phyloP scores from a whole-genome alignment of 2,888 invertebrate genomes.

The Cyclophora albipunctata region DNA sequence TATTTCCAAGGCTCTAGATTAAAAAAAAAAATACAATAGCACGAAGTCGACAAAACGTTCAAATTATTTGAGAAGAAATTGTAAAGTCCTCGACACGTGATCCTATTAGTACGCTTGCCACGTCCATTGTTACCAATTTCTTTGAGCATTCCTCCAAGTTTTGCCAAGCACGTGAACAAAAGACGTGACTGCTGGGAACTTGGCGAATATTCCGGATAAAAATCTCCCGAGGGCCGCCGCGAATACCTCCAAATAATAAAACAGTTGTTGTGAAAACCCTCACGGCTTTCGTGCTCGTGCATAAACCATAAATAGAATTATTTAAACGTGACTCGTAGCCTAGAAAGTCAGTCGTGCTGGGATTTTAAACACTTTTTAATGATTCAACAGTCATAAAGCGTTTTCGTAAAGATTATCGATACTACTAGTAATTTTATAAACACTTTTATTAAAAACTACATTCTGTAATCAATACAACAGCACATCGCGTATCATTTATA shows the following conservation, averaged over 20 bases:
- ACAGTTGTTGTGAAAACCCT: constrained; percentile 11
- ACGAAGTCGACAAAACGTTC: background rate
- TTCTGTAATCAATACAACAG: no score
- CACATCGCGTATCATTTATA: no score
- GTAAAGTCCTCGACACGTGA: constrained; percentile 1
- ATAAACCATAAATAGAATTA: constrained; percentile 30
- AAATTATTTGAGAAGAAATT: no score
- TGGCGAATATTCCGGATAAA: constrained; percentile 2
- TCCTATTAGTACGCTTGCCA: constrained; percentile 16
- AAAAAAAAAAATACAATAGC: background rate
- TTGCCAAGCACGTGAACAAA: constrained; percentile 21
- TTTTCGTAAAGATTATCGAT: no score
- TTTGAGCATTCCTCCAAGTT: constrained; percentile 16
- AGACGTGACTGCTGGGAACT: constrained; percentile 18
- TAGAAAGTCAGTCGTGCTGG: constrained; percentile 16
- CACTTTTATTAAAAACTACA: no score
- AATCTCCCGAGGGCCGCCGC: constrained; percentile 7
- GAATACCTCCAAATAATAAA: constrained; percentile 17
- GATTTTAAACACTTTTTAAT: constrained; percentile 12
- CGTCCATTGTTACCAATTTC: constrained; percentile 26
- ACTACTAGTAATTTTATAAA: no score
- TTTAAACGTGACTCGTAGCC: constrained; percentile 26
- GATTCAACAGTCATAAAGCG: background rate
- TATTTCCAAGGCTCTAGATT: background rate
- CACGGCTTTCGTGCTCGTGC: constrained; percentile 16